Evolutionary conservation across 1,140 invertebrate species (phyloP).

Genomic region (Atta texana): DNA sequence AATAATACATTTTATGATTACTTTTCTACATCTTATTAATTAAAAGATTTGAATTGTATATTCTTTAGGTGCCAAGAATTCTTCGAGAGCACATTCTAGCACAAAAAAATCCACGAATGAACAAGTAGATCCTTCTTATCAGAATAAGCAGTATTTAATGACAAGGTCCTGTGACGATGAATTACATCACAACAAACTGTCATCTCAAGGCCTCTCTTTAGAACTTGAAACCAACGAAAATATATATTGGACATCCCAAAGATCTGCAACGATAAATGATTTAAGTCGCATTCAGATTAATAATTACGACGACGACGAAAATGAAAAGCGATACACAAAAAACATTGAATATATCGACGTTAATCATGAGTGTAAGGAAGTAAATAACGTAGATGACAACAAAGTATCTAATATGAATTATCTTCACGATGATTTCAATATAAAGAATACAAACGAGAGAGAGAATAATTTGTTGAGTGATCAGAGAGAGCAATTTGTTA

Average conservation of each 20-base stretch:
- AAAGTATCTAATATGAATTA: slow-evolving; percentile 78
- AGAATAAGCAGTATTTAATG: slow-evolving; percentile 65
- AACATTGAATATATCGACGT: slow-evolving; percentile 76
- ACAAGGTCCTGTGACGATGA: slow-evolving; percentile 71
- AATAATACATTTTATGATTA: neutral
- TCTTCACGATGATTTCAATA: slow-evolving; percentile 61
- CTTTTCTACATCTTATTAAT: slow-evolving; percentile 1
- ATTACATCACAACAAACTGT: slow-evolving; percentile 45
- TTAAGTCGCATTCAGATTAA: slow-evolving; percentile 72
- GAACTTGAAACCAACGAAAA: slow-evolving; percentile 68
- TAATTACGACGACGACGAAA: slow-evolving; percentile 70
- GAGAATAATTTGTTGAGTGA: slow-evolving; percentile 66
- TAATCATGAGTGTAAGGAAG: slow-evolving; percentile 66
- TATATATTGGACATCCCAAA: slow-evolving; percentile 66
- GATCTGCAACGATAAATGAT: slow-evolving; percentile 79
- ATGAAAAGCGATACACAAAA: slow-evolving; percentile 79
- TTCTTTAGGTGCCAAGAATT: slow-evolving; percentile 58
- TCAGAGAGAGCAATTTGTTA: slow-evolving; percentile 45
- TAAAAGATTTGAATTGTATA: neutral
- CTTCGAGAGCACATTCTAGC: slow-evolving; percentile 43
- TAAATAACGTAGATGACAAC: slow-evolving; percentile 68
- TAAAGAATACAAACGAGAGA: slow-evolving; percentile 46
- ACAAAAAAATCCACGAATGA: slow-evolving; percentile 48
- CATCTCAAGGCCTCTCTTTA: slow-evolving; percentile 71
- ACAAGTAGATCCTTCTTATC: slow-evolving; percentile 45